Evolutionary conservation across 2,888 invertebrate genomes (phyloP).

Genomic region (Drosophila quinaria): DNA sequence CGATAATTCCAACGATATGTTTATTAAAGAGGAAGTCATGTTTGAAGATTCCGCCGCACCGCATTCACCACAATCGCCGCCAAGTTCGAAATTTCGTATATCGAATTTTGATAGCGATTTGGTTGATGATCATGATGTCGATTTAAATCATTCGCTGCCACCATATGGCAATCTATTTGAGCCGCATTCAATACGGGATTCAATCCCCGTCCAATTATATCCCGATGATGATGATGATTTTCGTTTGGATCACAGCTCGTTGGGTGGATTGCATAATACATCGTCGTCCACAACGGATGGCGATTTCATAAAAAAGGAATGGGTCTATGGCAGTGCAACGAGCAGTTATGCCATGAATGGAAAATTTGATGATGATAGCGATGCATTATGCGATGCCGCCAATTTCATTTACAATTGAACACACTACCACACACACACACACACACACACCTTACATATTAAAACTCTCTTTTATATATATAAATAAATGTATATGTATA

Average conservation of each 20-base stretch:
- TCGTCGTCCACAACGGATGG: slow-evolving; percentile 85
- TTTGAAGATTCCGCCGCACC: slow-evolving; percentile 84
- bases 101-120: slow-evolving; percentile 85
- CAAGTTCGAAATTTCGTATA: slow-evolving; percentile 84
- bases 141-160: slow-evolving; percentile 83
- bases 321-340: slow-evolving; percentile 84
- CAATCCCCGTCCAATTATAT: slow-evolving; percentile 84
- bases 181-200: slow-evolving; percentile 85
- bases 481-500: slow-evolving; percentile 14
- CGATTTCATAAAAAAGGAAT: slow-evolving; percentile 85
- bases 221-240: slow-evolving; percentile 85
- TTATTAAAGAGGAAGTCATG: slow-evolving; percentile 85
- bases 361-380: slow-evolving; percentile 85
- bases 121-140: slow-evolving; percentile 84
- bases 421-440: no score
- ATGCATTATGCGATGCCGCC: slow-evolving; percentile 85
- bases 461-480: slow-evolving; percentile 1
- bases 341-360: slow-evolving; percentile 84
- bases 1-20: slow-evolving; percentile 85
- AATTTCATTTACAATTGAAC: slow-evolving; percentile 85
- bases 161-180: slow-evolving; percentile 85
- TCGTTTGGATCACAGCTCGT: slow-evolving; percentile 84
- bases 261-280: slow-evolving; percentile 82
- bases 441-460: neutral
- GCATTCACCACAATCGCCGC: slow-evolving; percentile 84